Conservation (phyloP, 1,140 invertebrate genomes). For the Brachionus calyciflorus region DNA sequence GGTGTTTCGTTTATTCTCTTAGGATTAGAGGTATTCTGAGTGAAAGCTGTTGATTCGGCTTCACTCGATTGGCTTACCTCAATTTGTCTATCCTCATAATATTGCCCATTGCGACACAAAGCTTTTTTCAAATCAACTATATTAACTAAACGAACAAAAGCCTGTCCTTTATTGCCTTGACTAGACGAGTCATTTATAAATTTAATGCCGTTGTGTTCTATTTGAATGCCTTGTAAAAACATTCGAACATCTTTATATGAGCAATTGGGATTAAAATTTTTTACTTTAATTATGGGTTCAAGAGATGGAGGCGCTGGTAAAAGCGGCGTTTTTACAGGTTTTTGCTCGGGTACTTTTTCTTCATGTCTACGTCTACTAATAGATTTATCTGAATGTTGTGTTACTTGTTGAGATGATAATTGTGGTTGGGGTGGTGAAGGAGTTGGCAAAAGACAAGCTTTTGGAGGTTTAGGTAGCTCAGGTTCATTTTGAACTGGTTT, state of each 20-base stretch:
- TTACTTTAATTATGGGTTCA: constrained; percentile 47
- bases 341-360: background rate
- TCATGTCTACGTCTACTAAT: background rate
- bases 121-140: constrained; percentile 69
- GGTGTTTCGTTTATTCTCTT: background rate
- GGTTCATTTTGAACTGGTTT: background rate
- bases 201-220: constrained; percentile 78
- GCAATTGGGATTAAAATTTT: constrained; percentile 51
- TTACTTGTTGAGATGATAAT: too few relatives aligned
- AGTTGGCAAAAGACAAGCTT: background rate
- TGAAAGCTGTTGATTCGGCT: background rate
- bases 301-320: background rate
- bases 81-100: constrained; percentile 52
- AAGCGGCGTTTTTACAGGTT: background rate
- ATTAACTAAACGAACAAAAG: constrained; percentile 72
- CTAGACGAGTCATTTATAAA: constrained; percentile 76
- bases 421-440: background rate
- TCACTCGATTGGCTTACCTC: constrained; percentile 49
- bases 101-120: constrained; percentile 63
- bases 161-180: constrained; percentile 68
- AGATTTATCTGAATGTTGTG: too few relatives aligned
- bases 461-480: background rate
- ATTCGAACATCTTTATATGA: constrained; percentile 69
- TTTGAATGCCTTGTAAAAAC: constrained; percentile 74
- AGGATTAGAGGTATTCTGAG: background rate